Conservation (phyloP, 1,140 invertebrate genomes). For the Papilio helenus region DNA sequence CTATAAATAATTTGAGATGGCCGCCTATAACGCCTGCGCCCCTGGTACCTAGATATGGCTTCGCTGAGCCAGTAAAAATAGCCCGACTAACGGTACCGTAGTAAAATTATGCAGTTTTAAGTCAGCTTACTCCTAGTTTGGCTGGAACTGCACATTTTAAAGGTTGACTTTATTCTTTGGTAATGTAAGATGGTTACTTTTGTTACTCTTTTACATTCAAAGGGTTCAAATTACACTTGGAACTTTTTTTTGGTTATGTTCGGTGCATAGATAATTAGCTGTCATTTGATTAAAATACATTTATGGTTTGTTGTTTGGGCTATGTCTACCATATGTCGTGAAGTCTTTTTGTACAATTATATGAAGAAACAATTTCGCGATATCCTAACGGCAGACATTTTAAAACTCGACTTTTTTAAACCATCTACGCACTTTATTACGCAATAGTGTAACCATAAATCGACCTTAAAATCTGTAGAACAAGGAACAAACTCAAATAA, state of each 20-base stretch:
- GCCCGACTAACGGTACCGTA: slow-evolving; percentile 55
- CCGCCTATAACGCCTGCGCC: slow-evolving; percentile 51
- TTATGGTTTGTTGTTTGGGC: not conserved
- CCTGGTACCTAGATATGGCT: slow-evolving; percentile 71
- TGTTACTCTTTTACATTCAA: not conserved
- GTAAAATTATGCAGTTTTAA: slow-evolving; percentile 66
- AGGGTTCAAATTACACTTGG: not conserved
- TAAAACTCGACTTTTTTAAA: not conserved
- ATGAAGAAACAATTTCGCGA: not conserved
- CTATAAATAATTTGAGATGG: slow-evolving; percentile 80
- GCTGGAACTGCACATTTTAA: slow-evolving; percentile 39
- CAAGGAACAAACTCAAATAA: not conserved
- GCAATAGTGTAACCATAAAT: no score
- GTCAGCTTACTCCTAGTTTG: slow-evolving; percentile 37
- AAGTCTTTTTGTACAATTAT: not conserved
- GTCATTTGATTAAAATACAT: not conserved
- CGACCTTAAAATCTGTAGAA: no score
- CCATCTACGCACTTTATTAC: not conserved
- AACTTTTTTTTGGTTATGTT: not conserved
- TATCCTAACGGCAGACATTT: not conserved
- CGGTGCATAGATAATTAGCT: not conserved
- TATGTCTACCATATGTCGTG: not conserved
- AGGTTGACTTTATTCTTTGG: slow-evolving; percentile 5
- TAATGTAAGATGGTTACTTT: not conserved
- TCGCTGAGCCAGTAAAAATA: slow-evolving; percentile 73